Evolutionary conservation across 2,797 vertebrate species (phyloP).

Genomic region (Columba guinea): DNA sequence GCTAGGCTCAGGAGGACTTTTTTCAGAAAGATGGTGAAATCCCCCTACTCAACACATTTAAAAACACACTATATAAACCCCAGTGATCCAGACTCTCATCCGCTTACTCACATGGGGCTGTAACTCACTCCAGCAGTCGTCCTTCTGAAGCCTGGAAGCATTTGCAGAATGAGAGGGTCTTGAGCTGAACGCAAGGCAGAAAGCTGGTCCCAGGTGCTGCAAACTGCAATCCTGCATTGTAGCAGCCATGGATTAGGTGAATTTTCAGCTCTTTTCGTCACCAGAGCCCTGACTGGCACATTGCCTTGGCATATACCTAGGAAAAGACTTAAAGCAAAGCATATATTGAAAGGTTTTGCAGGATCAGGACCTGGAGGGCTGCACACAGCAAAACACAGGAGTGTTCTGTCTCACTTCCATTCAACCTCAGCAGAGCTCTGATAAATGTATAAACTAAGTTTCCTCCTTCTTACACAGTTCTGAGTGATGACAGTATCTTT

Average conservation of each 20-base stretch:
- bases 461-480: neutral
- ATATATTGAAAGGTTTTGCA: neutral
- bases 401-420: neutral
- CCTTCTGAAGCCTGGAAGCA: neutral
- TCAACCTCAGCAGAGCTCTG: neutral
- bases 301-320: neutral
- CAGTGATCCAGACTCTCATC: neutral
- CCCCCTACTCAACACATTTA: neutral
- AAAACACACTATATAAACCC: slow-evolving; percentile 45
- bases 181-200: neutral
- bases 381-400: neutral
- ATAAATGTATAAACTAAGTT: neutral
- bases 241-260: neutral
- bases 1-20: neutral
- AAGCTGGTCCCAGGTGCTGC: neutral
- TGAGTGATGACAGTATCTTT: slow-evolving; percentile 45
- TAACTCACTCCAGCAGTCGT: neutral
- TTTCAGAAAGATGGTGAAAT: neutral
- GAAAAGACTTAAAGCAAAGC: neutral
- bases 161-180: neutral
- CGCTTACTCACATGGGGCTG: neutral
- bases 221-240: neutral
- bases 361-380: neutral
- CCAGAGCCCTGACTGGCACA: neutral
- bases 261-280: neutral